phyloP scores from a whole-genome alignment of 2,888 invertebrate genomes.

The Scaptomyza flava region DNA sequence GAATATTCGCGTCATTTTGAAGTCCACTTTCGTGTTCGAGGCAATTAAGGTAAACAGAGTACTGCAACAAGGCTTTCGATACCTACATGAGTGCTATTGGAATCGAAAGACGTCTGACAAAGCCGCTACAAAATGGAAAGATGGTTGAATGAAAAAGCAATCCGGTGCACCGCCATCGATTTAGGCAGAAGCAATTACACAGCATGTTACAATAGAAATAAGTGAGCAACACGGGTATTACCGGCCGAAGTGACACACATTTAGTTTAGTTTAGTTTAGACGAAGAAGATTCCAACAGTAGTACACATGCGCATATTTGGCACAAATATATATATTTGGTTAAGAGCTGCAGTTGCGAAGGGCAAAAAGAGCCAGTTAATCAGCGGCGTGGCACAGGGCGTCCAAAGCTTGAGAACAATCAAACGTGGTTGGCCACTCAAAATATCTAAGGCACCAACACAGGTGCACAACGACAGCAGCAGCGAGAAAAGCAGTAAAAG shows the following conservation, averaged over 20 bases:
- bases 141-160: background rate
- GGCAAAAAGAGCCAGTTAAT: background rate
- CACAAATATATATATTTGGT: too few relatives aligned
- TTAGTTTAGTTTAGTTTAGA: too few relatives aligned
- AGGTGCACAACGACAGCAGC: background rate
- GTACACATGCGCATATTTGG: background rate
- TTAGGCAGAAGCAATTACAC: background rate
- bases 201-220: background rate
- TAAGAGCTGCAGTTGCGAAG: background rate
- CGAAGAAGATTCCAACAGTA: conserved; percentile 2
- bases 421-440: background rate
- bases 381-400: background rate
- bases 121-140: background rate
- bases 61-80: background rate
- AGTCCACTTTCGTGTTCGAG: background rate
- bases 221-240: background rate
- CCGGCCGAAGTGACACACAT: background rate
- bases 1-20: background rate
- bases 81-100: background rate
- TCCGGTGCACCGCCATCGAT: background rate
- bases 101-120: background rate
- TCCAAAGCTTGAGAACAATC: background rate
- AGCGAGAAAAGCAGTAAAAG: background rate
- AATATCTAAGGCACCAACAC: background rate
- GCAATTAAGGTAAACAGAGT: background rate